Evolutionary conservation across 2,113 vertebrate species (phyloP), one percentile per base, ranked within the genome.

Genomic region (Salvelinus sp.): DNA sequence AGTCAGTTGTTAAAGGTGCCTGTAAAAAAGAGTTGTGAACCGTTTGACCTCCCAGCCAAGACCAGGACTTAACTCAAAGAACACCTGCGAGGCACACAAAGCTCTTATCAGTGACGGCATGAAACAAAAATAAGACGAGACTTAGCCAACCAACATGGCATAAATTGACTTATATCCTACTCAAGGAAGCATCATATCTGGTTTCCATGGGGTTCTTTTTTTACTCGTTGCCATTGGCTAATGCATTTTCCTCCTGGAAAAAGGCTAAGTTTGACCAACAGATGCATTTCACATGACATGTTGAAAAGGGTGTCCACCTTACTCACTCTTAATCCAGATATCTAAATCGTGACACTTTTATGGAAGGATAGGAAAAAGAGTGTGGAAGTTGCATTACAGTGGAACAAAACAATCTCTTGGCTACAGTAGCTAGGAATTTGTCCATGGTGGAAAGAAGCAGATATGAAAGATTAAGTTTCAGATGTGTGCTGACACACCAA

Each of bases 321-420:
- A 47, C 83, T 82, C 67, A 0, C 69, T 86, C 85, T 77, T 89
- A 90, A 92, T 92, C 91, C 90, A 82, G 83, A 91, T 87, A 88
- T 90, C 92, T 93, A 87, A 92, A 86, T 79, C 82, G 44, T 91
- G 93, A 92, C 92, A 90, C 84, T 91, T 94, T 93, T 91, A 94
- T 89, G 87, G 88, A 87, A 83, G 86, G 87, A 88, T 79, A 76
- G 87, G 91, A 87, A 87, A 80, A 86, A 23, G 77, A 88, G 85
- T 57, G 79, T 74, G 70, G 77, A 86, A 81, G 87, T 89, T 83
- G 84, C 87, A 77, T 81, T 86, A 86, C 81, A 71, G 76, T 75
- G 86, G 85, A 88, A 84, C 87, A 88, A 87, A 91, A 90, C 90
- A 90, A 87, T 84, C 88, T 78, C 85, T 91, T 84, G 63, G 91